phyloP scores from a whole-genome alignment of 2,113 vertebrate species.

The Zeus faber region DNA sequence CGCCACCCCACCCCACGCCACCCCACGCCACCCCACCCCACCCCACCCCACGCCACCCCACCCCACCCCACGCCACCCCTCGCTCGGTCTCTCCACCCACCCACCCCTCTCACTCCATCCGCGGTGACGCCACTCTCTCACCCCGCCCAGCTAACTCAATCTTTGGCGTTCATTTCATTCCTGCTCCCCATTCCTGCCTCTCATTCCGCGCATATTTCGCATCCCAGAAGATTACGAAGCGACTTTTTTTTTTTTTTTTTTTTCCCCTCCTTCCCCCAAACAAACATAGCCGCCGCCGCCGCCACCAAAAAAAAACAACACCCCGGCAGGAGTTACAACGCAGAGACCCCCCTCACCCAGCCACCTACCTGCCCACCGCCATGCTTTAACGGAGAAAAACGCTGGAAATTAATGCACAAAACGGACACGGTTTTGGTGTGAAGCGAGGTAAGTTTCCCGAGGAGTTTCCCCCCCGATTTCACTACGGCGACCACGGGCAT shows the following conservation, averaged over 20 bases:
- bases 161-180: slow-evolving; percentile 96
- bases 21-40: slow-evolving; percentile 16
- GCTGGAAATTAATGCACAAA: slow-evolving; percentile 54
- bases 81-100: slow-evolving; percentile 41
- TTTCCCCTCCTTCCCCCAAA: no score
- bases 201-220: slow-evolving; percentile 96
- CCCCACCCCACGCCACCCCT: slow-evolving; percentile 48
- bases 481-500: slow-evolving; percentile 19
- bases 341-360: slow-evolving; percentile 31
- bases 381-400: slow-evolving; percentile 43
- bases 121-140: slow-evolving; percentile 81
- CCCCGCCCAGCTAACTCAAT: slow-evolving; percentile 85
- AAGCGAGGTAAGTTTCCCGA: slow-evolving; percentile 75
- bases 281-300: slow-evolving; percentile 42
- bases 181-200: slow-evolving; percentile 91
- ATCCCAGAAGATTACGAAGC: slow-evolving; percentile 84
- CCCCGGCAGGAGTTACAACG: slow-evolving; percentile 42
- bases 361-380: no score
- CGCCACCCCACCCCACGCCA: slow-evolving; percentile 54
- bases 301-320: slow-evolving; percentile 30
- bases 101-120: slow-evolving; percentile 57
- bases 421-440: slow-evolving; percentile 54
- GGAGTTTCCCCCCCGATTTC: slow-evolving; percentile 49
- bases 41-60: slow-evolving; percentile 26
- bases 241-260: no score